phyloP scores from a whole-genome alignment of 2,888 invertebrate genomes.

The Amiota communis region DNA sequence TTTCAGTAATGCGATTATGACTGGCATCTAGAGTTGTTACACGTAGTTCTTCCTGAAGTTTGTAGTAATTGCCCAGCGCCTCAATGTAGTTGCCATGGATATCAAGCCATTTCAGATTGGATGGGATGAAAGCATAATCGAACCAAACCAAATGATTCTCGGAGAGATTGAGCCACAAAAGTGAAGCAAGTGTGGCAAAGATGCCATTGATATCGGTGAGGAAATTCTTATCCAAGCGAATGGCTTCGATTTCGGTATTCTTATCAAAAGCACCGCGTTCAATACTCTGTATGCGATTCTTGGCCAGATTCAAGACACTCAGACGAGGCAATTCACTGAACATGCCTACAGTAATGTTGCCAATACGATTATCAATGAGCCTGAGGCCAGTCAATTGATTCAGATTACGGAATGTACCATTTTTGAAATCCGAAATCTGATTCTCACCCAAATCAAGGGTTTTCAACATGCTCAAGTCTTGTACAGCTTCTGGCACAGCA shows the following conservation, averaged over 20 bases:
- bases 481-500: conserved; percentile 87
- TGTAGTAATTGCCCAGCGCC: conserved; percentile 90
- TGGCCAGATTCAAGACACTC: conserved; percentile 89
- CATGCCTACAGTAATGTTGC: conserved; percentile 88
- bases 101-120: conserved; percentile 91
- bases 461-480: conserved; percentile 86
- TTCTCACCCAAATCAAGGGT: conserved; percentile 94
- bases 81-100: conserved; percentile 92
- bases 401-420: conserved; percentile 88
- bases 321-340: conserved; percentile 88
- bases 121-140: conserved; percentile 93
- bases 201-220: conserved; percentile 92
- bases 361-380: conserved; percentile 91
- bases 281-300: conserved; percentile 90
- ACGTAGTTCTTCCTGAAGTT: conserved; percentile 85
- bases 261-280: conserved; percentile 88
- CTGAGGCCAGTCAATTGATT: conserved; percentile 90
- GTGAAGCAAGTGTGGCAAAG: conserved; percentile 87
- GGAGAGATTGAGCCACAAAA: conserved; percentile 90
- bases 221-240: conserved; percentile 90
- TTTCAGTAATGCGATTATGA: conserved; percentile 88
- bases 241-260: conserved; percentile 87
- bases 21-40: conserved; percentile 91
- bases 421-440: conserved; percentile 86
- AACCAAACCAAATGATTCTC: conserved; percentile 95